Evolutionary conservation across 2,797 vertebrate species (phyloP), one percentile per base, ranked within the genome.

Genomic region (Stomatorhinus walkeri): DNA sequence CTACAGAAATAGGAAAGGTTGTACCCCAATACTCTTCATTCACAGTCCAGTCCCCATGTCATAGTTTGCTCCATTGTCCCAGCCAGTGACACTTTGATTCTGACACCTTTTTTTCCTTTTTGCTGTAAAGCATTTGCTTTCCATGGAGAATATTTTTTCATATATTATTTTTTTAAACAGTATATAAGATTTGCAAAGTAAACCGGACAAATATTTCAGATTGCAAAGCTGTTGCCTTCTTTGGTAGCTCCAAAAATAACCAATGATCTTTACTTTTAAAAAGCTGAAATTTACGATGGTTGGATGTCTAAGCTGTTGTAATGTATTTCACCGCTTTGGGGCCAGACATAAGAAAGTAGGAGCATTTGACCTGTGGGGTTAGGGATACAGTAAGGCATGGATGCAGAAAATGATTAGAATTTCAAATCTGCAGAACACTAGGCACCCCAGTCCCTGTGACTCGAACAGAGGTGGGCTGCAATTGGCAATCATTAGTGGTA

Each of bases 401-500:
- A 76, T 76, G 14, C 68, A 76, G 68, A 36, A 76, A 76, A 76
- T 76, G 14, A 36, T 76, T 76, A 76, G 68, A 76, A 76, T 76
- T 76, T 76, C 68, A 76, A 40, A 32, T 36, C 68, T 76, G 68
- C 68, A 76, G 68, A 76, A 76, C 19, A 81, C 19, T 46, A 43
- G 5, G 40, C 19, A 81, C 76, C 40, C 19, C 76, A n/a, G 40
- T 81, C 40, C 40, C 76, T 81, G 19, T 22, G 76, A n/a, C 40
- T 43, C 4, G 8, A 81, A n/a, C 16, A 43, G 76, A 85, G 24
- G 83, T 85, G 48, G 46, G 48, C 83, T 85, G 83, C 83, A 49
- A 83, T 49, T 83, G 79, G 79, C 79, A 43, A 49, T 85, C 83
- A 85, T 51, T 85, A 51, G 79, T 48, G 83, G 48, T 24, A 49